phyloP scores from a whole-genome alignment of 2,888 invertebrate genomes.

The Acanthoscelides obtectus region DNA sequence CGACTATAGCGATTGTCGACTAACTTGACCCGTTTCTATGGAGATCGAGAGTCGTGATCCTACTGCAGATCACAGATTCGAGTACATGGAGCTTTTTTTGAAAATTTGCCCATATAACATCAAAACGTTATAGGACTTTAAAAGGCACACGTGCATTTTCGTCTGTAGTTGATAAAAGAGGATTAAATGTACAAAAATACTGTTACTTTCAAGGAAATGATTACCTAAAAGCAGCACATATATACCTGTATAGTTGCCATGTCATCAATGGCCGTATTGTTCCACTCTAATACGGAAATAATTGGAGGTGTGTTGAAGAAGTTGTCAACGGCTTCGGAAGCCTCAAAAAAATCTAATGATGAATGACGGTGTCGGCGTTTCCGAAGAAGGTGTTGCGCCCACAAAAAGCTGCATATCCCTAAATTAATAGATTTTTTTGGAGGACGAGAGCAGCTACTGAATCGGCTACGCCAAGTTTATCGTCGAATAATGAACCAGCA shows the following conservation, averaged over 20 bases:
- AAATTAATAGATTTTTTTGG: neutral
- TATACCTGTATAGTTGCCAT: neutral
- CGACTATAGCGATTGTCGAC: no score
- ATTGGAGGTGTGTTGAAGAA: neutral
- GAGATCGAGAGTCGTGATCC: no score
- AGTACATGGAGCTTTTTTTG: no score
- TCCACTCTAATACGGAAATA: neutral
- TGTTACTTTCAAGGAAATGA: neutral
- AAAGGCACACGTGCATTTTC: no score
- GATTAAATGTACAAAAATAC: no score
- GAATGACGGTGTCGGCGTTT: neutral
- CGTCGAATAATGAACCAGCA: neutral
- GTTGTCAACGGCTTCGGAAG: neutral
- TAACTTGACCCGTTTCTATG: no score
- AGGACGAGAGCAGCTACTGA: neutral
- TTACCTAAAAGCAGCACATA: neutral
- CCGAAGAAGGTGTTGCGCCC: neutral
- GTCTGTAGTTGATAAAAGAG: no score
- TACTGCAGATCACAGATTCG: no score
- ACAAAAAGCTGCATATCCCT: neutral
- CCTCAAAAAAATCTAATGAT: neutral
- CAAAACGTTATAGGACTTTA: no score
- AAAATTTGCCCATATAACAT: no score
- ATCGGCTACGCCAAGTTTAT: neutral
- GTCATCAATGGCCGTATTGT: neutral